Evolutionary conservation across 37 sponge, comb jelly and placozoan species (phyloP), one percentile per base, ranked within the genome.

Genomic region (Agelas oroides): DNA sequence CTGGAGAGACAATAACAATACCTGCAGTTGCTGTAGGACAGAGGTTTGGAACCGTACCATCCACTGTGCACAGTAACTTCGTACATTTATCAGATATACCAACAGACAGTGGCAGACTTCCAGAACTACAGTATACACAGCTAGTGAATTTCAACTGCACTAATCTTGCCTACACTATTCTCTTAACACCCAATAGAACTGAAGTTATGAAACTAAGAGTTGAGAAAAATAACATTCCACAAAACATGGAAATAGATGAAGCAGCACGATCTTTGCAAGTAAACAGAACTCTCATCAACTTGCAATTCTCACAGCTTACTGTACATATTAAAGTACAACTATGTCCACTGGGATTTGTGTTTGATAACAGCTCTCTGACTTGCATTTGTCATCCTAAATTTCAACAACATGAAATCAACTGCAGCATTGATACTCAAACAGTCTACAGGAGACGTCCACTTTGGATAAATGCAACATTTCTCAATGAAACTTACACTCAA

Each of bases 271-370:
- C n/a, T n/a, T n/a, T n/a, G n/a, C n/a, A n/a, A n/a, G n/a, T n/a
- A n/a, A n/a, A n/a, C n/a, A n/a, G n/a, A n/a, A n/a, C n/a, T n/a
- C n/a, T n/a, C n/a, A n/a, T n/a, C n/a, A n/a, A n/a, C n/a, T 14
- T 27, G 3, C 62, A 61, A 61, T 12, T 14, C 25, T 5, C 23
- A 5, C 13, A 61, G 3, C 25, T 25, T 61, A 5, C 2, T 25
- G 25, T 61, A 12, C 62, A 67, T 1, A 30, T 67, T 31, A 2
- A 5, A 67, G 21, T 71, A 40, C 33, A 14, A 8, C 21, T 14
- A 3, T 71, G 73, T 16, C 53, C 73, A 18, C 53, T 41, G 5
- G 73, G 73, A 6, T 71, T 71, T 71, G 23, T 46, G 53, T n/a
- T 46, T 3, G 1, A 2, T 5, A 20, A 46, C 23, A 20, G 53